Percentiles rank a stretch among this genome's conserved stretches.
phyloP scores from a whole-genome alignment of 2,888 invertebrate species.

The Petrophora chlorosata region DNA sequence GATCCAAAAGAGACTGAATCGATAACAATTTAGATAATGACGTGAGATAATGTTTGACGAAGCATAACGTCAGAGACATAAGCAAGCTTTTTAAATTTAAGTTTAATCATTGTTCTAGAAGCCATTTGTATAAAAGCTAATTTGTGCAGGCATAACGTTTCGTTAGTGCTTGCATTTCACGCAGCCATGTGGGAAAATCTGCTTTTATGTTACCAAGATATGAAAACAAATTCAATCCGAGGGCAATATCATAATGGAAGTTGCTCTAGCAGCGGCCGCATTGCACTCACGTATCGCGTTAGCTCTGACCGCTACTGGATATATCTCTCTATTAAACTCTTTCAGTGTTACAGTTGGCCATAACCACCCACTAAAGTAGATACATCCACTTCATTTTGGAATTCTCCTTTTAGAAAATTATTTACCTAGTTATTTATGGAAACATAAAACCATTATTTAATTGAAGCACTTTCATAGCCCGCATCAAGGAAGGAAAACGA shows the following conservation, averaged over 20 bases:
- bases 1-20: no score
- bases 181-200: slow-evolving; percentile 59
- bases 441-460: slow-evolving; percentile 40
- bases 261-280: slow-evolving; percentile 64
- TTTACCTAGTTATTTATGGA: slow-evolving; percentile 4
- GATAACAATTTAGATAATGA: no score
- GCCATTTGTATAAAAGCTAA: slow-evolving; percentile 2
- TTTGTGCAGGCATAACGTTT: slow-evolving; percentile 37
- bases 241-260: slow-evolving; percentile 81
- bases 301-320: slow-evolving; percentile 60
- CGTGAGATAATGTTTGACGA: no score
- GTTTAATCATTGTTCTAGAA: no score
- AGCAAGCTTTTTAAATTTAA: no score
- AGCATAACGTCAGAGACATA: no score
- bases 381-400: background rate
- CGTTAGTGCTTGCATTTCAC: slow-evolving; percentile 56
- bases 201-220: slow-evolving; percentile 61
- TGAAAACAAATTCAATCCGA: slow-evolving; percentile 77
- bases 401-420: background rate
- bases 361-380: background rate
- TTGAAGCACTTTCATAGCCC: background rate
- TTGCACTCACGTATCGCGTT: slow-evolving; percentile 59
- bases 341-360: slow-evolving; percentile 38
- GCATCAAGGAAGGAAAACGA: slow-evolving; percentile 9
- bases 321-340: slow-evolving; percentile 56